Conservation (phyloP, 2,113 vertebrate species). For the Spea multiplicata region DNA sequence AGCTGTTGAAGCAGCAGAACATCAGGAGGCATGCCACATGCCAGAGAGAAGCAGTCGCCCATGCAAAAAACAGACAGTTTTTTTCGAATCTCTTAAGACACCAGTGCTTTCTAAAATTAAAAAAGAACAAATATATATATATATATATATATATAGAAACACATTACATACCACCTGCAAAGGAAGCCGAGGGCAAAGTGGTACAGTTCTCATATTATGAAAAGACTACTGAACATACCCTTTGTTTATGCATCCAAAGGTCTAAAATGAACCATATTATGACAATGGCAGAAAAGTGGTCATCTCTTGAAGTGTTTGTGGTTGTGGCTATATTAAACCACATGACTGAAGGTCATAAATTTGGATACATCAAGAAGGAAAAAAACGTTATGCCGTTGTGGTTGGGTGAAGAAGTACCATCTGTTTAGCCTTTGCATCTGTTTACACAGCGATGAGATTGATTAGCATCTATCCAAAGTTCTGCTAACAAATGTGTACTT, state of each 20-base stretch:
- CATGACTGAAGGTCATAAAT: slow-evolving; percentile 36
- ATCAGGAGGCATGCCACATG: slow-evolving; percentile 22
- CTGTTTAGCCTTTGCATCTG: slow-evolving; percentile 45
- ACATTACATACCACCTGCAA: background rate
- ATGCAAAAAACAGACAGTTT: slow-evolving; percentile 33
- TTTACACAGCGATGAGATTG: slow-evolving; percentile 39
- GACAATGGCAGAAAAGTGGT: slow-evolving; percentile 23
- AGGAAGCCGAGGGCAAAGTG: slow-evolving; percentile 11
- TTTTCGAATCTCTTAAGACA: slow-evolving; percentile 23
- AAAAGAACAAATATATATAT: background rate
- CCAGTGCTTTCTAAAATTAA: background rate
- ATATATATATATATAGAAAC: background rate
- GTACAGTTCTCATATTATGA: too few relatives aligned
- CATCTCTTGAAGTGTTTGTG: slow-evolving; percentile 22
- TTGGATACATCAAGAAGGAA: slow-evolving; percentile 33
- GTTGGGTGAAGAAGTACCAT: slow-evolving; percentile 38
- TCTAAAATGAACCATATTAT: slow-evolving; percentile 10
- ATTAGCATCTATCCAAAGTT: slow-evolving; percentile 33
- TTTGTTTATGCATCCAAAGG: background rate
- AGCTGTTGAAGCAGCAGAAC: background rate
- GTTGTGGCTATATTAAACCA: slow-evolving; percentile 4
- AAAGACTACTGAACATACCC: background rate
- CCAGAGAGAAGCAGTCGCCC: slow-evolving; percentile 37
- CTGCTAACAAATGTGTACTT: slow-evolving; percentile 25
- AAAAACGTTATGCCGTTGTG: slow-evolving; percentile 18